Percentiles rank a stretch among this genome's conserved stretches.
Evolutionary conservation across 2,113 vertebrate species (phyloP).

Genomic region (Pterocles orientalis): DNA sequence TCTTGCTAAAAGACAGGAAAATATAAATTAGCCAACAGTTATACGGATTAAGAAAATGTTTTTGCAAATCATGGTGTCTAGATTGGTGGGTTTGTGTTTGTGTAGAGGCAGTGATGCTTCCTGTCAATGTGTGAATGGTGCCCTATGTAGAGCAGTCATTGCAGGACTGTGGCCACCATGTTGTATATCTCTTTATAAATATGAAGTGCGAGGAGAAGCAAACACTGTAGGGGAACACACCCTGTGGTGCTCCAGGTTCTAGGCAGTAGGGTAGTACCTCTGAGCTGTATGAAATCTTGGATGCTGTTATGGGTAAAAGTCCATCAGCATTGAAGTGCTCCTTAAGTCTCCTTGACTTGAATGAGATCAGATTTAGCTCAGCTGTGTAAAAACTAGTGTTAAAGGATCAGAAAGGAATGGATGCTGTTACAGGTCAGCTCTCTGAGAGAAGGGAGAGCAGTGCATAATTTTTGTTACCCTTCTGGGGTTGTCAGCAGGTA

Average conservation of each 20-base stretch:
- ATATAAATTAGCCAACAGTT: neutral
- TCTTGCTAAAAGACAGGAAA: neutral
- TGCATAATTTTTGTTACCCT: neutral
- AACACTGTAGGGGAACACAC: neutral
- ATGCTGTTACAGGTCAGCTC: accelerated
- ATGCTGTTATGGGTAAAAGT: neutral
- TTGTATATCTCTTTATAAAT: neutral
- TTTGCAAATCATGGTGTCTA: neutral
- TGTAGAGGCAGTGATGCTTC: neutral
- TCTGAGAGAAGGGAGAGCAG: neutral
- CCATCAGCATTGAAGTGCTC: neutral
- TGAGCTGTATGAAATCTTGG: neutral
- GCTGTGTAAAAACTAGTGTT: neutral
- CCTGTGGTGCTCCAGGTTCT: neutral
- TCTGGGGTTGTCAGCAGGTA: neutral
- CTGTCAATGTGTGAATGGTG: accelerated
- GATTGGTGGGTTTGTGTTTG: neutral
- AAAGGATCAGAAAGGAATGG: neutral
- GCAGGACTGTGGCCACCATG: neutral
- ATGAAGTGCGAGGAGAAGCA: neutral
- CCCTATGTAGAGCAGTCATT: neutral
- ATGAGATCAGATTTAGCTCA: neutral
- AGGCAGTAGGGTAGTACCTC: neutral
- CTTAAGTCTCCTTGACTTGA: neutral
- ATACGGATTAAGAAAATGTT: accelerated